Evolutionary conservation across 2,113 vertebrate species (phyloP).

Genomic region (Furnarius figulus): DNA sequence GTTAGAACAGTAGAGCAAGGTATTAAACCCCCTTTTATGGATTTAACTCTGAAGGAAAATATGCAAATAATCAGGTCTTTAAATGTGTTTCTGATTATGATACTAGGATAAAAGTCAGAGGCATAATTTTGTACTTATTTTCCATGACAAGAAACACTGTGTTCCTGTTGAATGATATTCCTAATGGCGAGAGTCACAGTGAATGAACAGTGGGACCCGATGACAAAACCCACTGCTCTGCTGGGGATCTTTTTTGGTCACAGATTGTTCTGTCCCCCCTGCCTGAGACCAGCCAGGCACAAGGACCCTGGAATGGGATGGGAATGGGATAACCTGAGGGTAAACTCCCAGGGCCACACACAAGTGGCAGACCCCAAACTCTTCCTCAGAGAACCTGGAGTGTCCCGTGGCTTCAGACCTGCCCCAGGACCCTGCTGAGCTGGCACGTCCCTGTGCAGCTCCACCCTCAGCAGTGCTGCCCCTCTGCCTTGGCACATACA

Average conservation of each 20-base stretch:
- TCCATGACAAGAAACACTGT: conserved; percentile 53
- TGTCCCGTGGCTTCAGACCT: not conserved
- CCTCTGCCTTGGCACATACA: not conserved
- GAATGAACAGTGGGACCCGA: not conserved
- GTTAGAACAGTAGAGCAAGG: conserved; percentile 82
- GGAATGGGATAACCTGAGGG: not conserved
- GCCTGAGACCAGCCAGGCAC: not conserved
- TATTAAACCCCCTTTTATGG: conserved; percentile 79
- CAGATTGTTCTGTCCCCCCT: not conserved
- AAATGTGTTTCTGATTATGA: conserved; percentile 76
- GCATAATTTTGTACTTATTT: conserved; percentile 47
- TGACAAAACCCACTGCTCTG: not conserved
- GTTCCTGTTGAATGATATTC: conserved; percentile 36
- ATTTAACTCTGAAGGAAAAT: conserved; percentile 79
- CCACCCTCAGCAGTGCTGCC: not conserved
- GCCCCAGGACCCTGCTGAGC: not conserved
- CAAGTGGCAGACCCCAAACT: not conserved
- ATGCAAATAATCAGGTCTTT: conserved; percentile 80
- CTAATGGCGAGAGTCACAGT: not conserved
- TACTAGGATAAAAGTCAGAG: conserved; percentile 73
- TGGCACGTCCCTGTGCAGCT: not conserved
- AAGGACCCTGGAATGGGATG: not conserved
- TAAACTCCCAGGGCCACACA: not conserved
- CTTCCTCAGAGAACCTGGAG: not conserved
- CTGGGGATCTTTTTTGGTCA: not conserved